phyloP scores from a whole-genome alignment of 92 coral and sea anemone species.

The Bergia sp. region DNA sequence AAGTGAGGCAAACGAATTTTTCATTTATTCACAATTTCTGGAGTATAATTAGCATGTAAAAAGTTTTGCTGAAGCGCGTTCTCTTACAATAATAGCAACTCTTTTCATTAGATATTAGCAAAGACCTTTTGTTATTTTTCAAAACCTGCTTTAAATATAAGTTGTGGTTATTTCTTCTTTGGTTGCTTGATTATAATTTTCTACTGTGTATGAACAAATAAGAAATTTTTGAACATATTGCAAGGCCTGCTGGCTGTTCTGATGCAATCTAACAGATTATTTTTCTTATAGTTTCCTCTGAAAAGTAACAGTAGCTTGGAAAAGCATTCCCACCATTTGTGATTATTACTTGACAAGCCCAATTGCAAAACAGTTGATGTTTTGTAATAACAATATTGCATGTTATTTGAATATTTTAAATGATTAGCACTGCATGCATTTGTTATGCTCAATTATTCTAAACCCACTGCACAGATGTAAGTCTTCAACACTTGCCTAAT shows the following conservation, averaged over 20 bases:
- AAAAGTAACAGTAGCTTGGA: background rate
- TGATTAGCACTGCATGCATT: conserved; percentile 23
- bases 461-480: conserved; percentile 1
- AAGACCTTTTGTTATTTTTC: background rate
- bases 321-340: background rate
- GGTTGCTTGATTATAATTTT: background rate
- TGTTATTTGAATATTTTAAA: conserved; percentile 17
- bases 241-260: background rate
- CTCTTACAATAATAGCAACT: background rate
- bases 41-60: background rate
- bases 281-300: background rate
- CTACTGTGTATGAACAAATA: background rate
- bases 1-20: background rate
- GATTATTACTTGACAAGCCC: conserved; percentile 5
- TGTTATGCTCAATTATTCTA: background rate
- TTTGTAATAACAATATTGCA: conserved; percentile 26
- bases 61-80: background rate
- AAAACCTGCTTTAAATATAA: background rate
- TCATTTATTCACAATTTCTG: background rate
- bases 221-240: background rate
- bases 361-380: conserved; percentile 22
- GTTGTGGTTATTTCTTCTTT: background rate
- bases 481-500: background rate
- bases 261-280: background rate
- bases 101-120: background rate